Base-by-base conservation (phyloP, 2,888 invertebrate species). In the Cenopis cana region DNA sequence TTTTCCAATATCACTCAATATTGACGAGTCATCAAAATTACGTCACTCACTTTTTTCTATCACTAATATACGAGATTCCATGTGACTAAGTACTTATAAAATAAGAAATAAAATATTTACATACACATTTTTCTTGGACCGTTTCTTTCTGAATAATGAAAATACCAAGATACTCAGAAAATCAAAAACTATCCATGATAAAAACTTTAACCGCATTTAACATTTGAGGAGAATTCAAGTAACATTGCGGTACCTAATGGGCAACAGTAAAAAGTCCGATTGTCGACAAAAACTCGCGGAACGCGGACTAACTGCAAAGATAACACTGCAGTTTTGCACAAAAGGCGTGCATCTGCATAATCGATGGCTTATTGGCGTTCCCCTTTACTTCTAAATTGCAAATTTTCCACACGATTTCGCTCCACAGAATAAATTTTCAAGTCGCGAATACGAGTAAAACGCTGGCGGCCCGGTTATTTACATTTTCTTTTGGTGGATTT, bases 331-430 rank as follows among this genome's bases (percentile, higher is more conserved):
- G 81, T 82, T 83, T 80, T 84, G 87, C 87, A 90, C 90, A 91
- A 91, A 89, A 88, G 88, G 82, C 86, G 84, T 90, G 91, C 89
- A 92, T 92, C 90, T 91, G 85, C 91, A 93, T 93, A 92, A 93
- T 91, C 92, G 92, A 92, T 90, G 89, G 89, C 90, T 90, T 93
- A 93, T 91, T 91, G 92, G 86, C 86, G 86, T 91, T 91, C 92
- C 91, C 88, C 88, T 89, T 91, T 91, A 91, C 91, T 92, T 90
- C 89, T 89, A 93, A 93, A 93, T 91, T 92, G 93, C 92, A 91
- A 93, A 93, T 93, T 93, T 93, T 93, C 91, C 90, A 86, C 92
- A 89, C 93, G 92, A 93, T 92, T 92, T 91, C 89, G 84, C 82
- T 83, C 85, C 81, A 81, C 83, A 82, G 89, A 89, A 91, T 93